Evolutionary conservation across 2,888 invertebrate genomes (phyloP), one percentile per base, ranked within the genome.

Genomic region (Cyclophora punctaria): DNA sequence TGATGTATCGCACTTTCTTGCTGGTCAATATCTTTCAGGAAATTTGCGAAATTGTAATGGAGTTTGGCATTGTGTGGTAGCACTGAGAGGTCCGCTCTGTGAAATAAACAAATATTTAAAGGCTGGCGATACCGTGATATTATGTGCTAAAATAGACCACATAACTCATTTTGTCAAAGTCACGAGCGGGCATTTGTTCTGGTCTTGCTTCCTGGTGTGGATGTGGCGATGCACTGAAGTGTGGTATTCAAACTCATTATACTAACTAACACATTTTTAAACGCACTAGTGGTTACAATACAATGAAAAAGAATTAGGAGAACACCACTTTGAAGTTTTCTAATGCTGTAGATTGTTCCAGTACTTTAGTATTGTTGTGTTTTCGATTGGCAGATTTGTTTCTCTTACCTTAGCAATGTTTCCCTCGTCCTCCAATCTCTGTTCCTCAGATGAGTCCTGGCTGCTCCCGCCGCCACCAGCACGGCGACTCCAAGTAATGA

Each of bases 21-120:
- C 66, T 93, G 90, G 43, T 93, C 93, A 45, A 91, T 90, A 76
- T 96, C 96, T 75, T 94, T 92, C 62, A 95, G 90, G 77, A 94
- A 93, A 89, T 96, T 96, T 45, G 93, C 96, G 71, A 94, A 95
- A 87, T 96, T 96, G 89, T 96, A 96, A 84, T 96, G 96, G 83
- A 95, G 92, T 84, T 96, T 96, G 50, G 96, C 96, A 76, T 96
- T 97, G 82, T 94, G 93, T 0, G 96, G 96, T 48, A 95, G 79
- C 7, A 93, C 93, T 59, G 91, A 89, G 50, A 96, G 83, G 46
- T 96, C 96, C 48, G 96, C 93, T 73, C 96, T 96, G 89, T 41
- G 90, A 86, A 51, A 41, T 41, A 41, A 35, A 20, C 20, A 20
- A 20, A 20, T 20, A 20, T 20, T 1, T 20, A 1, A 20, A 20